phyloP scores from a whole-genome alignment of 2,113 vertebrate genomes.

The Triplophysa tibetana region DNA sequence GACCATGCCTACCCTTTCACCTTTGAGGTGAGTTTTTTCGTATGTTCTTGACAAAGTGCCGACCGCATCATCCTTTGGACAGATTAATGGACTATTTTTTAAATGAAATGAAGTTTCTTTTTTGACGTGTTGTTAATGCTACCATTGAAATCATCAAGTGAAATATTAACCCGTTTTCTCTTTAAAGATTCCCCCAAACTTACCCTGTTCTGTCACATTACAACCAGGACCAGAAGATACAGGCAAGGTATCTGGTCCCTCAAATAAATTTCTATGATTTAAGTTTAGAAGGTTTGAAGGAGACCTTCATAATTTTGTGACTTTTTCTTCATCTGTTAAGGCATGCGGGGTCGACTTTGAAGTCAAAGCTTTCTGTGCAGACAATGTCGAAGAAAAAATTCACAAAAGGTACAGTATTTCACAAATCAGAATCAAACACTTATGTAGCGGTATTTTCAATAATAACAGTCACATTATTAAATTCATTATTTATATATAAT shows the following conservation, averaged over 20 bases:
- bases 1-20: conserved; percentile 94
- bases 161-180: conserved; percentile 28
- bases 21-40: conserved; percentile 77
- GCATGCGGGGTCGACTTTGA: conserved; percentile 98
- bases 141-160: background rate
- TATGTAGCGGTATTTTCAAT: too few relatives aligned
- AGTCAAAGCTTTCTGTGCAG: conserved; percentile 93
- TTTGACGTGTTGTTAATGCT: background rate
- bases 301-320: background rate
- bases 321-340: conserved; percentile 63
- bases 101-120: background rate
- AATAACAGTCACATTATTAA: conserved; percentile 24
- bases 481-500: background rate
- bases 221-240: conserved; percentile 95
- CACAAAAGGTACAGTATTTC: conserved; percentile 85
- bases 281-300: background rate
- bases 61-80: background rate
- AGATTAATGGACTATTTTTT: background rate
- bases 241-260: conserved; percentile 79
- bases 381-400: conserved; percentile 92
- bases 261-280: background rate
- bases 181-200: conserved; percentile 87
- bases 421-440: too few relatives aligned
- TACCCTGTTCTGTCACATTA: conserved; percentile 92
- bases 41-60: background rate